Base-by-base conservation (phyloP, 2,888 invertebrate species). In the Isoperla grammatica region DNA sequence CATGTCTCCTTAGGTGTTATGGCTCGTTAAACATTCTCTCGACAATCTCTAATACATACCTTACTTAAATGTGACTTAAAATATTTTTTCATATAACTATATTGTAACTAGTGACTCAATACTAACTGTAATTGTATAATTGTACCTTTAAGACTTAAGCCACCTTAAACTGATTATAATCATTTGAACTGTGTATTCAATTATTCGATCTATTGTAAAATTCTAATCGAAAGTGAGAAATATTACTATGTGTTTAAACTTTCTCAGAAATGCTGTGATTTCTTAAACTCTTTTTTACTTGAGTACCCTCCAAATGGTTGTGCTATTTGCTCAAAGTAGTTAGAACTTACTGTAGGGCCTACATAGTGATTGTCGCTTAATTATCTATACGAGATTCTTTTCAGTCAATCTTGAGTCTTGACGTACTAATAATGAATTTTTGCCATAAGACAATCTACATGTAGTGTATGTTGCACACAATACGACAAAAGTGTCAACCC, bases 291-390 rank as follows among this genome's bases (percentile, higher is more conserved):
- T 57, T 60, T 55, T 62, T 61, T 64, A 59, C 59, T 59, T 59
- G 43, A 60, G 60, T 57, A 56, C 69, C 68, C 62, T 70, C 69
- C 69, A 67, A 71, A 29, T 71, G 72, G 73, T 73, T 73, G 73
- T 73, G 72, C 70, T 69, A 70, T 68, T 73, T 73, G 71, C 71
- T 71, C 71, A 71, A 71, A 67, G 65, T 70, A 66, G 65, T 65
- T 56, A 48, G 56, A 42, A 45, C 59, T 59, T 57, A 22, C 20
- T 57, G 43, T 48, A 17, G 22, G 23, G 29, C 29, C 29, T 29
- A 43, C 43, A 9, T 9, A 19, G 9, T 43, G 15, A 9, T 19
- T 19, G 19, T 43, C 19, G 19, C 19, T 2, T 9, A 12, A 17
- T 43, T 9, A 54, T 37, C n/a, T n/a, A n/a, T n/a, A n/a, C n/a